phyloP scores from a whole-genome alignment of 2,888 invertebrate species.

The Nephrotoma appendiculata region DNA sequence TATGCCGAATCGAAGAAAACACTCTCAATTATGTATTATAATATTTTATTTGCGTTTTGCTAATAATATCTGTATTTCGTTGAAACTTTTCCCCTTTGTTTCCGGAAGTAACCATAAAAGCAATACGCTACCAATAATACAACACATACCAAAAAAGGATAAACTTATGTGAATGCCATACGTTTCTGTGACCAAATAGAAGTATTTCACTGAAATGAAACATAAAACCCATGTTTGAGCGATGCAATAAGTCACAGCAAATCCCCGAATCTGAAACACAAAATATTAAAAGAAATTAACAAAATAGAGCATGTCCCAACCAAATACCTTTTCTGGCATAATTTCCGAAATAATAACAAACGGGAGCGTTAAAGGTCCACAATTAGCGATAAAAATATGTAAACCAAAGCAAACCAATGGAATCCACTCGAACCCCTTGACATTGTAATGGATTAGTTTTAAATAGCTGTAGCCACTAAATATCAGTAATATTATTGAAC shows the following conservation, averaged over 20 bases:
- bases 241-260: constrained; percentile 11
- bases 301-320: background rate
- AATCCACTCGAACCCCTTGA: constrained; percentile 9
- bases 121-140: constrained; percentile 22
- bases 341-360: constrained; percentile 11
- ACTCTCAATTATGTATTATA: background rate
- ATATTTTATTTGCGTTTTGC: background rate
- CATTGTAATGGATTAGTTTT: background rate
- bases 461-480: constrained; percentile 6
- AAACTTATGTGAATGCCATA: constrained; percentile 26
- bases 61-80: constrained; percentile 21
- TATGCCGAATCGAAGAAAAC: background rate
- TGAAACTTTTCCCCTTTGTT: constrained; percentile 28
- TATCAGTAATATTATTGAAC: constrained; percentile 5
- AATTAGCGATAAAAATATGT: constrained; percentile 10
- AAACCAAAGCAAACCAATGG: constrained; percentile 9
- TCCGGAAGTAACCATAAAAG: constrained; percentile 25
- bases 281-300: background rate
- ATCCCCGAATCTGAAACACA: constrained; percentile 9
- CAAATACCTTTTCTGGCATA: constrained; percentile 7
- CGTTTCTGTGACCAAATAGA: constrained; percentile 19
- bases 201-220: constrained; percentile 14
- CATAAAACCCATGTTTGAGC: constrained; percentile 15
- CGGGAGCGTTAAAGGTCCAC: constrained; percentile 10
- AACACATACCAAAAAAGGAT: constrained; percentile 22